Evolutionary conservation across 2,888 invertebrate genomes (phyloP).

Genomic region (Biston betularia): DNA sequence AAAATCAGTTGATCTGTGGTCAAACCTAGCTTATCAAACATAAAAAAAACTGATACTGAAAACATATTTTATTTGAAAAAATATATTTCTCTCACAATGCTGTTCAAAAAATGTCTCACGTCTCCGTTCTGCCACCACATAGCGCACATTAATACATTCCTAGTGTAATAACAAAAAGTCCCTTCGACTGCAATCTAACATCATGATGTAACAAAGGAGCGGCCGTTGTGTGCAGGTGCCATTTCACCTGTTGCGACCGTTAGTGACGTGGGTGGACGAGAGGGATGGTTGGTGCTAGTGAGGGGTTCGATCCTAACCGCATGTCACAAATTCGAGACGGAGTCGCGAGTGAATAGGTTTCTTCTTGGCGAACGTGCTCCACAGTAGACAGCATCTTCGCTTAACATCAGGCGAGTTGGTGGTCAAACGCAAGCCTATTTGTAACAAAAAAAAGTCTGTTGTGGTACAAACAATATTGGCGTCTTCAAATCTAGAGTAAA

Average conservation of each 20-base stretch:
- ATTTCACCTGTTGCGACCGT: conserved; percentile 81
- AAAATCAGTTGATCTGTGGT: too few relatives aligned
- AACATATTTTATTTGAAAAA: too few relatives aligned
- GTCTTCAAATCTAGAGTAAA: too few relatives aligned
- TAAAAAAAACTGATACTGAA: too few relatives aligned
- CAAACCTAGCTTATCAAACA: too few relatives aligned
- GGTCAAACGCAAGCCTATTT: too few relatives aligned
- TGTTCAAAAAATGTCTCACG: background rate
- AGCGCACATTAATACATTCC: conserved; percentile 20
- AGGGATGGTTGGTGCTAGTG: background rate
- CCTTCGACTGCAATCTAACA: conserved; percentile 67
- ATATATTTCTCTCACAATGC: too few relatives aligned
- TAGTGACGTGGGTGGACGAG: conserved; percentile 56
- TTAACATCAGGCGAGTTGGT: too few relatives aligned
- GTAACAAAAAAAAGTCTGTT: too few relatives aligned
- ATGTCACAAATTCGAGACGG: background rate
- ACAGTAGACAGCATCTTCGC: too few relatives aligned
- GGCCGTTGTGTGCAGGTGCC: conserved; percentile 78
- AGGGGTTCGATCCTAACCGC: background rate
- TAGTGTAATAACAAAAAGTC: background rate
- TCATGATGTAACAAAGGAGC: conserved; percentile 77
- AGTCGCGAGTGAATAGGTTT: background rate
- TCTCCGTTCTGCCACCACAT: background rate
- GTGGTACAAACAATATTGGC: too few relatives aligned
- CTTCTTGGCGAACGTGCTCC: too few relatives aligned